These are phyloP conservation scores for Sminthurides bifidus DNA, from an alignment of 1,140 invertebrate genomes.

Conservation along the genomic window DNA sequence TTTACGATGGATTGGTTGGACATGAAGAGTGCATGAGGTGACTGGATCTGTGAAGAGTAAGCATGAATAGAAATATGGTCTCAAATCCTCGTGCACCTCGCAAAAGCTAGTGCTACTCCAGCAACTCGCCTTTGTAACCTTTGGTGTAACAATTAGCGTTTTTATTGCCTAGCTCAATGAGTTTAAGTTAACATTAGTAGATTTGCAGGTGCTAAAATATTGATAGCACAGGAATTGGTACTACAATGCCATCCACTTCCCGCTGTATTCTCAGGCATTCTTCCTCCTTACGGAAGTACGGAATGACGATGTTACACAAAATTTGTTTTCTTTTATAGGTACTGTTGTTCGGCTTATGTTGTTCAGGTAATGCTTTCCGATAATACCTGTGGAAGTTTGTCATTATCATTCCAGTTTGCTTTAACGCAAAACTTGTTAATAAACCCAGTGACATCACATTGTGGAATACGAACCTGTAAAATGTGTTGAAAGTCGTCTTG, in stretches of 20 bases:
- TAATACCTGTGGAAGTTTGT: conserved; percentile 6
- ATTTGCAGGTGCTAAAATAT: no score
- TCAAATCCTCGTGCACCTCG: no score
- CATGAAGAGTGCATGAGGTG: conserved; percentile 24
- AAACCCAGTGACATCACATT: neutral
- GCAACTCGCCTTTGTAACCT: no score
- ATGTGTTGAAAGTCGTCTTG: conserved; percentile 35
- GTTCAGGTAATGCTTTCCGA: conserved; percentile 9
- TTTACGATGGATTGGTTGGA: conserved; percentile 21
- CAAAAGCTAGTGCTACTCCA: no score
- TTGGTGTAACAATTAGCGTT: no score
- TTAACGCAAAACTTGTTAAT: conserved; percentile 1
- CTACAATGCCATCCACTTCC: conserved; percentile 22
- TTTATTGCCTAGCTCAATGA: no score
- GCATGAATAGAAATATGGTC: no score
- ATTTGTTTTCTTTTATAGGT: conserved; percentile 22
- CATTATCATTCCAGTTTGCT: neutral
- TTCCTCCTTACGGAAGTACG: conserved; percentile 16
- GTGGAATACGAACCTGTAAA: conserved; percentile 36
- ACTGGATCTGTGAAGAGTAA: no score
- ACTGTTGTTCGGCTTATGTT: conserved; percentile 5
- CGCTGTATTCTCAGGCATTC: conserved; percentile 24
- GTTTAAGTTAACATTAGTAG: no score
- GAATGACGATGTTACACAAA: conserved; percentile 23
- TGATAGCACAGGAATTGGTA: conserved; percentile 8